These are phyloP conservation scores for Calosoma granatense DNA, from an alignment of 1,140 invertebrate genomes.

Conservation along the genomic window DNA sequence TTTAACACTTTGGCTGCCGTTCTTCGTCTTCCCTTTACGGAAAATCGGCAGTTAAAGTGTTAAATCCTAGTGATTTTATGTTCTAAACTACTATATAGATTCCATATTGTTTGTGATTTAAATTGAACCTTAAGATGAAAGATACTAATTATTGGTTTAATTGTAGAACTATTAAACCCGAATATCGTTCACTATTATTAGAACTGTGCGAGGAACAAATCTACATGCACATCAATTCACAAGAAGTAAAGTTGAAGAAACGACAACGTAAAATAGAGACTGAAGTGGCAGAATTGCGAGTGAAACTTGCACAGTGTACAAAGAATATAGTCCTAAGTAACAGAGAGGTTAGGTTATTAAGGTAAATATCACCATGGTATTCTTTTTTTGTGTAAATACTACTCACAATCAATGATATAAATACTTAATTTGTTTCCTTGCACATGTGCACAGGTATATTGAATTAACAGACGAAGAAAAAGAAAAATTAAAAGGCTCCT, in stretches of 20 bases:
- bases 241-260: conserved; percentile 74
- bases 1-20: background rate
- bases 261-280: conserved; percentile 81
- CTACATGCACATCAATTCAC: conserved; percentile 72
- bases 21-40: background rate
- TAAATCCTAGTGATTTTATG: too few species aligned
- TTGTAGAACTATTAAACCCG: conserved; percentile 59
- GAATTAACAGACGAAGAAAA: conserved; percentile 90
- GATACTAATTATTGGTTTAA: too few species aligned
- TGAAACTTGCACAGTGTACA: conserved; percentile 67
- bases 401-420: background rate
- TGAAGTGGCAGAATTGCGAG: conserved; percentile 77
- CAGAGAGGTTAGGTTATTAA: conserved; percentile 77
- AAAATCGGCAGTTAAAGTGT: too few species aligned
- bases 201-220: conserved; percentile 80
- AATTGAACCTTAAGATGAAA: too few species aligned
- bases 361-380: too few species aligned
- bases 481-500: conserved; percentile 81
- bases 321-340: conserved; percentile 86
- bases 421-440: background rate
- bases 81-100: too few species aligned
- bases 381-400: too few species aligned
- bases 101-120: conserved; percentile 24
- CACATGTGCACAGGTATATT: conserved; percentile 52
- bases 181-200: conserved; percentile 60